Base-by-base conservation (phyloP, 1,140 invertebrate species). In the Drosophila burlai region DNA sequence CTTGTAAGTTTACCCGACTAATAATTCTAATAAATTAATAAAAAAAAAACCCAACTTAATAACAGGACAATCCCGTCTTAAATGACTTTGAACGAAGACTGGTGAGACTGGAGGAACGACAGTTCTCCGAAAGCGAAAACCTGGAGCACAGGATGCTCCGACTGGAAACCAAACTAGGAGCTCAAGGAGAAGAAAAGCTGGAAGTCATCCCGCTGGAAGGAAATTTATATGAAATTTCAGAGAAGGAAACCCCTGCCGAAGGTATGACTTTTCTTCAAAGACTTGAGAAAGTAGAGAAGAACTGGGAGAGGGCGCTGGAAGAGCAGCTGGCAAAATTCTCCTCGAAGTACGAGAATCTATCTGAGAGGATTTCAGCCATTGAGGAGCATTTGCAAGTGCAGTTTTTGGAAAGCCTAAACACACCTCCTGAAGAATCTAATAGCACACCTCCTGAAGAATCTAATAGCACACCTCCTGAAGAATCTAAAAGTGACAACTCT, bases 71-170 rank as follows among this genome's bases (percentile, higher is more conserved):
- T n/a, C 3, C 31, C 4, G 7, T 24, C 16, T 15, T 18, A 2
- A 4, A 40, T 26, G 55, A 58, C 21, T 13, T 57, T 4, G 18
- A 62, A 6, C 46, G 43, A 26, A 62, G 60, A n/a, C 24, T 62
- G 6, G 45, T 24, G 8, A 15, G 43, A 13, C 6, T 62, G 31
- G 31, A 62, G 18, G 1, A 15, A 15, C 21, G 46, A 0, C 45
- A 58, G 16, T 62, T 16, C 11, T 15, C 29, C 21, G 55, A 58
- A n/a, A 42, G 6, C 10, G 21, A 58, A 16, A 58, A 42, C 16
- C 21, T 58, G 0, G 16, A 42, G 16, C 55, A 26, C 10, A 40
- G 36, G 10, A 40, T 58, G 15, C 34, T 40, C 2, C 2, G n/a
- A 24, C 6, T 57, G 10, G 34, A 57, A 57, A 24, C 10, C 0